These are phyloP conservation scores for Nymphalis urticae DNA, from an alignment of 2,888 invertebrate species.

Conservation along the genomic window DNA sequence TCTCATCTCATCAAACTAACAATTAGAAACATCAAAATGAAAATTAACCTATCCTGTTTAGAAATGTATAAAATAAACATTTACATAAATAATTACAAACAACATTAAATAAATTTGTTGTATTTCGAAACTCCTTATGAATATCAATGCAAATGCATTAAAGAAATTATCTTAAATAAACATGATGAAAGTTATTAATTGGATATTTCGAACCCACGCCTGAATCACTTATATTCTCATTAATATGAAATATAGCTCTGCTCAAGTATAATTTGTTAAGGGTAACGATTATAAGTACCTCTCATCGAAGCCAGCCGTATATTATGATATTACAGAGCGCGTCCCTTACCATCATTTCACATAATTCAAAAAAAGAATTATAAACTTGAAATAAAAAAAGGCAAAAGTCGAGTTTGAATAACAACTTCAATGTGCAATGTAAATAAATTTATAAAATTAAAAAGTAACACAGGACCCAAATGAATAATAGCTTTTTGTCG, in stretches of 20 bases:
- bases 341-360: slow-evolving; percentile 14
- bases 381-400: not conserved
- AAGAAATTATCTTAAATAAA: not conserved
- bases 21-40: no score
- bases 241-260: slow-evolving; percentile 28
- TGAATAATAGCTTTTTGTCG: not conserved
- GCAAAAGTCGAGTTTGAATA: not conserved
- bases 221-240: slow-evolving; percentile 28
- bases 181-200: slow-evolving; percentile 10
- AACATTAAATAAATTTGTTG: not conserved
- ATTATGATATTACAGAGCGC: slow-evolving; percentile 15
- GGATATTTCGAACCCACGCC: slow-evolving; percentile 10
- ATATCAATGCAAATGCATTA: not conserved
- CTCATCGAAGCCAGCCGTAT: slow-evolving; percentile 22
- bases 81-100: no score
- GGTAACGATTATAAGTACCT: slow-evolving; percentile 26
- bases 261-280: slow-evolving; percentile 29
- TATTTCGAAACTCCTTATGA: not conserved
- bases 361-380: not conserved
- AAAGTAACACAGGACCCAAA: not conserved
- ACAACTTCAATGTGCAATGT: not conserved
- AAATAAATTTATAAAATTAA: not conserved
- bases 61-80: no score
- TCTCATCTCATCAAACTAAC: no score
- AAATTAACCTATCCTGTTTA: no score